Base-by-base conservation (phyloP, 2,797 vertebrate genomes). In the Pipistrellus pipistrellus region DNA sequence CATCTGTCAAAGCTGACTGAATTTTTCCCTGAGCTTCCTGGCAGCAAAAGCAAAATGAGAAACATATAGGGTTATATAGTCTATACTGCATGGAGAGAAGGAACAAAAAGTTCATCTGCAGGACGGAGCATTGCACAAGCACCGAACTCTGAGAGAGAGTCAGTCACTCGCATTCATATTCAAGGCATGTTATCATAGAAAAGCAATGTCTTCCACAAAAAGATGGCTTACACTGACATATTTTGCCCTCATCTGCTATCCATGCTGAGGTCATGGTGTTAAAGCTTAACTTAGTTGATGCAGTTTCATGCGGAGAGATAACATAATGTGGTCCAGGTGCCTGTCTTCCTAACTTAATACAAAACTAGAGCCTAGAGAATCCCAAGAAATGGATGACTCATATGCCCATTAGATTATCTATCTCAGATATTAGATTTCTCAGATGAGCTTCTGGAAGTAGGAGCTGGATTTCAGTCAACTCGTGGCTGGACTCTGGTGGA, bases 351-450 rank as follows among this genome's bases (percentile, higher is more conserved):
- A 95, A 97, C 93, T 69, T 90, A 97, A 97, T 95, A 93, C 59
- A 86, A 76, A 76, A 73, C 53, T 87, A 55, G 93, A 88, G 93
- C 85, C 92, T 66, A 64, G 93, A 97, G 78, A 84, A 94, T 92
- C 94, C 90, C 68, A 64, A 92, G 97, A 85, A 95, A 85, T 27
- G 64, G 93, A 85, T 97, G 96, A 95, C 93, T 97, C 96, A 95
- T 27, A 55, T 20, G 91, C 85, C 88, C 94, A 95, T 97, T 95
- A 93, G 85, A 93, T 97, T 95, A 97, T 95, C 95, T 85, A 32
- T 75, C 85, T 94, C 88, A 32, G 46, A 95, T 96, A 96, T 97
- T 96, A 95, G 95, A 96, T 97, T 96, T 97, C 90, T 84, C 68
- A 25, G 95, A 87, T 85, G 94, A 93, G 89, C 90, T 89, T 68